Conservation (phyloP, 2,797 vertebrate genomes). For the Crypturellus tataupa region DNA sequence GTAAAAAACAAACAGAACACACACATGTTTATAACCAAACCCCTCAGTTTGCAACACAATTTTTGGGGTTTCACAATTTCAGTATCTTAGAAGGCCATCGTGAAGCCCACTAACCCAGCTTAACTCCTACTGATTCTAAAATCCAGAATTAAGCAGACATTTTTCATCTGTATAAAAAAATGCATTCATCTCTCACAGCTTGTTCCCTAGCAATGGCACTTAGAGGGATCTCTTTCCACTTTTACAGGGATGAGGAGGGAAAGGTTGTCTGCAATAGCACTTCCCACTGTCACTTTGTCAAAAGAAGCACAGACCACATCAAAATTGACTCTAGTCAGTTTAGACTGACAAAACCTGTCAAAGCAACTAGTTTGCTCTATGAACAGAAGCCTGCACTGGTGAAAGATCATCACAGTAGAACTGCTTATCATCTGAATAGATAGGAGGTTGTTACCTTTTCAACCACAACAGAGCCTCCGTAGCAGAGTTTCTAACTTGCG, state of each 20-base stretch:
- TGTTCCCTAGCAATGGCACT: not conserved
- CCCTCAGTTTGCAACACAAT: no score
- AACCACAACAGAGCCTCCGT: constrained; percentile 98
- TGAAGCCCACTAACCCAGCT: not conserved
- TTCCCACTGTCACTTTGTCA: no score
- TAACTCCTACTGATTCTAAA: not conserved
- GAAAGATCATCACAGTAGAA: not conserved
- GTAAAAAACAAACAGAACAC: not conserved
- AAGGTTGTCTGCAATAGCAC: accelerated
- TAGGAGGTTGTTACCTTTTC: constrained; percentile 76
- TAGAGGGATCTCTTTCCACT: not conserved
- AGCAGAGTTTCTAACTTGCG: constrained; percentile 93
- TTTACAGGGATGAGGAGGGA: not conserved
- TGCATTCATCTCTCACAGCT: not conserved
- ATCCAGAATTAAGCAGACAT: not conserved
- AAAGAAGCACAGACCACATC: not conserved
- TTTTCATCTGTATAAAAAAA: not conserved
- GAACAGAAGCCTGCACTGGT: not conserved
- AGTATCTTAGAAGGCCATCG: not conserved
- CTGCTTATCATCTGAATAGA: accelerated
- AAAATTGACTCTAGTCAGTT: not conserved
- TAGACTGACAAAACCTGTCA: not conserved
- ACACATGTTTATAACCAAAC: not conserved
- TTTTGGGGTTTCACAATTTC: not conserved
- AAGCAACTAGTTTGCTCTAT: not conserved